phyloP scores from a whole-genome alignment of 2,113 vertebrate species.

The Semnornis frantzii region DNA sequence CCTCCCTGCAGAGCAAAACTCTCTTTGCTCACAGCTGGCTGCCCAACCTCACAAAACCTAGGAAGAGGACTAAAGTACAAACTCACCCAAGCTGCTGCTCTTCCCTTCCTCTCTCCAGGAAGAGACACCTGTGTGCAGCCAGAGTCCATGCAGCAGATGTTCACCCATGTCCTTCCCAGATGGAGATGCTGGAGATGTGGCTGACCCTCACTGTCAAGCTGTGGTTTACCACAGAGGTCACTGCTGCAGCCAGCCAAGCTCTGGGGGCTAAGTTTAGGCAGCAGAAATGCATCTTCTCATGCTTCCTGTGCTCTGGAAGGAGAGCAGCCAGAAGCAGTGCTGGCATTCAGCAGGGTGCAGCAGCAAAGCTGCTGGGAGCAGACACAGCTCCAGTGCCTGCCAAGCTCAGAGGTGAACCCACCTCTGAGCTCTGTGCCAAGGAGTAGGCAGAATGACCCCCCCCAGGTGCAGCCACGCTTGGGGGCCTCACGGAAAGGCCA shows the following conservation, averaged over 20 bases:
- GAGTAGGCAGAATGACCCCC: not conserved
- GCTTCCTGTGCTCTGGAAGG: not conserved
- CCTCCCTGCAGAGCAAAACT: not conserved
- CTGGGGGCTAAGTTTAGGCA: constrained; percentile 16
- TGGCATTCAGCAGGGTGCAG: accelerated
- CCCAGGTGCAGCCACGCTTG: accelerated
- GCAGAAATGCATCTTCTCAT: not conserved
- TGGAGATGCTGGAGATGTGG: not conserved
- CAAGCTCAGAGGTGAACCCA: accelerated
- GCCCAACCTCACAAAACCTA: not conserved
- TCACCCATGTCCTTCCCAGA: not conserved
- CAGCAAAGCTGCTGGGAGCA: not conserved
- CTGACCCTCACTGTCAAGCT: not conserved
- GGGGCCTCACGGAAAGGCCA: not conserved
- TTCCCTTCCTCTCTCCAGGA: not conserved
- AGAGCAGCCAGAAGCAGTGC: not conserved
- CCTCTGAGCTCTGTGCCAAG: not conserved
- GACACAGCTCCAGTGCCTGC: accelerated
- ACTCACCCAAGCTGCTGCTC: not conserved
- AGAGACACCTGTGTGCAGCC: not conserved
- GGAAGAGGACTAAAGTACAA: not conserved
- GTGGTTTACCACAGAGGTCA: constrained; percentile 11
- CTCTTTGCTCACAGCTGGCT: not conserved
- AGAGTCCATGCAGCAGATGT: not conserved
- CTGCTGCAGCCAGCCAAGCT: not conserved